Evolutionary conservation across 1,140 invertebrate species (phyloP), one percentile per base, ranked within the genome.

Genomic region (Dinothrombium tinctorium): DNA sequence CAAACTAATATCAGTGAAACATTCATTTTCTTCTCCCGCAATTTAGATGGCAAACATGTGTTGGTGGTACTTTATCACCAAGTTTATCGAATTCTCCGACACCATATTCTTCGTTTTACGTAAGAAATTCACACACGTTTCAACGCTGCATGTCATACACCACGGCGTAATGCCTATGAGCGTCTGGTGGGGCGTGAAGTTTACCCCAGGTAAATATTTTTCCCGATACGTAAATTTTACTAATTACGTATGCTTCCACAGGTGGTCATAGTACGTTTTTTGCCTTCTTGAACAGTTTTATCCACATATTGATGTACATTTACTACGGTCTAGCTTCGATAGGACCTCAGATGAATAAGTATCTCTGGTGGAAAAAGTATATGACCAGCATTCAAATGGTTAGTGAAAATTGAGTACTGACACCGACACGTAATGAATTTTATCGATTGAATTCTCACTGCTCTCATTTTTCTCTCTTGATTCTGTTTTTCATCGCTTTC

Each of bases 71-170:
- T 40, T 12, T 32, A 22, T 40, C 12, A 12, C 5, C 28, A 40
- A 40, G 22, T 54, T 57, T 37, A 42, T 67, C n/a, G 33, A 43
- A 3, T 43, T 48, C 12, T 28, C 33, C 11, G 46, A 48, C 26
- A 48, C 44, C 6, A 28, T 48, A 9, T 47, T 44, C 14, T 48
- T 48, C 33, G 40, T 48, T 1, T 19, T 48, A 1, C 26, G 81
- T 25, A 84, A 86, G 56, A 87, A 87, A 52, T 71, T 74, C 39
- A 71, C 71, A 42, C 81, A 87, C 56, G 56, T 89, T 37, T 81
- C 75, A 6, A 83, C 83, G 56, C 63, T 87, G 2, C 81, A 87
- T 48, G 72, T 87, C 1, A 84, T 84, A 53, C 81, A 87, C 57
- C 81, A 86, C 52, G 59, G 60, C 9, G 57, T 63, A 37, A 66